These are phyloP conservation scores for Lasioglossum pauxillum DNA, from an alignment of 2,888 invertebrate genomes.

Conservation along the genomic window DNA sequence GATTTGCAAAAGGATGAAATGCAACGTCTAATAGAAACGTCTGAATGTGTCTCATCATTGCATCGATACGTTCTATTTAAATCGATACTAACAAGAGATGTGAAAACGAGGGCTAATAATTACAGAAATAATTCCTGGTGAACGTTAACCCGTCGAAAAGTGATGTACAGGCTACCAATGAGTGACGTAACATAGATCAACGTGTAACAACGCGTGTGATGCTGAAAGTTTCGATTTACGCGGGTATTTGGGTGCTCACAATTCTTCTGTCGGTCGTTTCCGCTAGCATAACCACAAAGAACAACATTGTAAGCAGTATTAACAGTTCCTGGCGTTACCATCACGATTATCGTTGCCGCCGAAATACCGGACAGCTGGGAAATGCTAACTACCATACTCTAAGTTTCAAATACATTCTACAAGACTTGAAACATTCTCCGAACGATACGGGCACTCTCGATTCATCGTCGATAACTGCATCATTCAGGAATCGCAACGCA, in stretches of 20 bases:
- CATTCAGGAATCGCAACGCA: neutral
- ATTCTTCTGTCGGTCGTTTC: conserved; percentile 45
- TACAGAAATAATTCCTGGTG: conserved; percentile 13
- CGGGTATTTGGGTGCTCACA: conserved; percentile 57
- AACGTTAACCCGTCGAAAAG: conserved; percentile 20
- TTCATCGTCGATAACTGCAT: neutral
- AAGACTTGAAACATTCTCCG: neutral
- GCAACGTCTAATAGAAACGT: neutral
- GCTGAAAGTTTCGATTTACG: conserved; percentile 61
- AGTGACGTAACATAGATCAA: conserved; percentile 18
- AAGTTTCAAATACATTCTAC: conserved; percentile 11
- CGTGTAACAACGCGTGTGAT: conserved; percentile 66
- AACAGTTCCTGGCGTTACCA: neutral
- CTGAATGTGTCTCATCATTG: neutral
- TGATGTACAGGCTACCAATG: conserved; percentile 16
- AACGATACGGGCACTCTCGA: neutral
- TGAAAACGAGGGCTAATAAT: conserved; percentile 16
- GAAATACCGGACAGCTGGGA: neutral
- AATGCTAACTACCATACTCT: neutral
- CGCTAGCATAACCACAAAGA: conserved; percentile 47
- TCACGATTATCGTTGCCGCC: neutral
- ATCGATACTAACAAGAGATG: conserved; percentile 29
- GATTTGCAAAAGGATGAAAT: too few relatives aligned
- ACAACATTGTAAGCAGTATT: conserved; percentile 21
- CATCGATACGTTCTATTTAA: neutral